Evolutionary conservation across 2,113 vertebrate genomes (phyloP), one percentile per base, ranked within the genome.

Genomic region (Vulpes lagopus): DNA sequence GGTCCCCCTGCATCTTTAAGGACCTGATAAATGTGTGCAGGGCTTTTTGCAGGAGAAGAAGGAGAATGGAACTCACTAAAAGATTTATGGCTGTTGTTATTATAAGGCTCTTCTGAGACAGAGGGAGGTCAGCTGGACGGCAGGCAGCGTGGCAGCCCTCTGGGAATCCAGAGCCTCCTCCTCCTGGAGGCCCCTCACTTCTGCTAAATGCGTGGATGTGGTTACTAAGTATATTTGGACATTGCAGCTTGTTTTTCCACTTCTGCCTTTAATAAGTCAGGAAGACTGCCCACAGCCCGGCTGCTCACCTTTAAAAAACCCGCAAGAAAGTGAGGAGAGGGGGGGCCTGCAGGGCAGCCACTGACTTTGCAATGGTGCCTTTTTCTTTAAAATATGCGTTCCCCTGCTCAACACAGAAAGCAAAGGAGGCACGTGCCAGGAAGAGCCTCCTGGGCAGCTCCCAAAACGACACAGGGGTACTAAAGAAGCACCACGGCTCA

Each of bases 201-300:
- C 73, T 23, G 15, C 73, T 23, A 38, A 83, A 27, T 25, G 59
- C 73, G 89, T 87, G 94, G 82, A 74, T 92, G 95, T 94, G 96
- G 92, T 85, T 95, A 67, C 91, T 95, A 94, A 97, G 96, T 84
- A 92, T 90, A 91, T 62, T 57, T 38, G 49, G 79, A 67, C 11
- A 25, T 15, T 57, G 27, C n/a, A 25, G 76, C 57, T 43, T 89
- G 83, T 88, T 94, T 94, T 96, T 88, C 79, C 93, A 90, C 84
- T 85, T 86, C 20, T 30, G 87, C 60, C 92, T 97, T 97, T 96
- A 97, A 97, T 97, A 97, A 90, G 71, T 97, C 97, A 93, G 83
- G 88, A 96, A 92, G 82, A 79, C 12, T 0, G 2, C 80, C 78
- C 1, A 2, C 11, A 57, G 79, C 20, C 64, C 49, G 51, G 89